Conservation (phyloP, 1,140 invertebrate genomes). For the Papilio dardanus region DNA sequence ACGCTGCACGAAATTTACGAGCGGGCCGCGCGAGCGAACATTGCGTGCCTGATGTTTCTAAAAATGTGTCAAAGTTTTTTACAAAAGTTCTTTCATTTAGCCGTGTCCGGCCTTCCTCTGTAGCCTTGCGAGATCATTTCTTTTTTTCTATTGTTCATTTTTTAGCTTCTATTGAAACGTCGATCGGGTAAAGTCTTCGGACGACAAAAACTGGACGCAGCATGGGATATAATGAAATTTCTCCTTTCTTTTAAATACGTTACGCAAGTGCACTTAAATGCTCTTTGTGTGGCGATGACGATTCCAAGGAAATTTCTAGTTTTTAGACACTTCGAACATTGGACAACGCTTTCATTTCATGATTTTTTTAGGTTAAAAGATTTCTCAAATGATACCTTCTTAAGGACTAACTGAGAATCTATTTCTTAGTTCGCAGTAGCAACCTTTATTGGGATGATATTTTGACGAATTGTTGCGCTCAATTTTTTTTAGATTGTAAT, state of each 20-base stretch:
- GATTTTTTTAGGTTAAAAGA: background rate
- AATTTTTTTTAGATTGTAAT: too few species aligned
- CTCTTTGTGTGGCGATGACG: constrained; percentile 24
- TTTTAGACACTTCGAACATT: constrained; percentile 14
- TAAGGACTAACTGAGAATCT: background rate
- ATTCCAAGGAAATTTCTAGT: constrained; percentile 19
- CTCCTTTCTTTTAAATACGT: constrained; percentile 56
- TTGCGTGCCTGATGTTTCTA: constrained; percentile 80
- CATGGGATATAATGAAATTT: constrained; percentile 68
- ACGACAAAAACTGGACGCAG: constrained; percentile 61
- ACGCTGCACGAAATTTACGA: constrained; percentile 80
- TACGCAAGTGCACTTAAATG: constrained; percentile 49
- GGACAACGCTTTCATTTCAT: background rate
- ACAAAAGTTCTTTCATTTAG: constrained; percentile 81
- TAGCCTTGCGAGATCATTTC: constrained; percentile 69
- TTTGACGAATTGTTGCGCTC: too few species aligned
- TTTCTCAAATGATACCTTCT: too few species aligned
- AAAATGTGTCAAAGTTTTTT: constrained; percentile 82
- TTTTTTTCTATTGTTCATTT: constrained; percentile 76
- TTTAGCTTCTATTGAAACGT: constrained; percentile 77
- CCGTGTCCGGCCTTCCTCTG: constrained; percentile 74
- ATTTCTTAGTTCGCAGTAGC: too few species aligned
- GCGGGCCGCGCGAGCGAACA: constrained; percentile 64
- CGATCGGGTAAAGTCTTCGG: constrained; percentile 64
- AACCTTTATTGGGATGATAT: too few species aligned